Evolutionary conservation across 2,797 vertebrate species (phyloP), one percentile per base, ranked within the genome.

Genomic region (Steatocranus sp.): DNA sequence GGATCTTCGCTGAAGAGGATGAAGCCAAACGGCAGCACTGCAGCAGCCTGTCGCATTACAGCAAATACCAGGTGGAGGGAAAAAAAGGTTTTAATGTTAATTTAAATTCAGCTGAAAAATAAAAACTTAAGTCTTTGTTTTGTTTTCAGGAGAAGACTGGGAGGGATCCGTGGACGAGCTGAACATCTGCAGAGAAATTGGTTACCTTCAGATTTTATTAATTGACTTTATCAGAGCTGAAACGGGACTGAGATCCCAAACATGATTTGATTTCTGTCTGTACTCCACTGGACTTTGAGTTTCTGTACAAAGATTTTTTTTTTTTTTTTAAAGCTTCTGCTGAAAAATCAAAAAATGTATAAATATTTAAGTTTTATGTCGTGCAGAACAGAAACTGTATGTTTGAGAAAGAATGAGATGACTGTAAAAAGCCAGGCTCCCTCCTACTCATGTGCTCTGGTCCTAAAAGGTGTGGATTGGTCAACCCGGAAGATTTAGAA

Each of bases 21-120:
- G 94, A 95, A 76, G 96, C 96, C 27, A 97, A 95, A 74, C 38
- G 86, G 18, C 32, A 89, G 36, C 96, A 97, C 88, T 96, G 96
- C 88, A 93, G 93, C 87, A 96, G 89, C 74, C n/a, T n/a, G 8
- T 7, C 61, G 1, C 96, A 96, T 87, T 93, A 93, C 89, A 88
- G 89, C 81, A 96, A 94, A 53, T 93, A 92, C 85, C 87, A 92
- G 94, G 94, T 83, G 25, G 43, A n/a, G 7, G 27, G 11, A 0
- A 2, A 6, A 23, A 32, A 18, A 30, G 23, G 23, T 12, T 30
- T 70, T 18, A 73, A 4, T 48, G 17, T 73, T 70, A 6, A 18
- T 20, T 8, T 25, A 8, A 56, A 15, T 61, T 73, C 17, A 48
- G 17, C 41, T n/a, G 17, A 30, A 17, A 56, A 30, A 54, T 27